Evolutionary conservation across 2,113 vertebrate genomes (phyloP).

Genomic region (Platysternon megacephalum): DNA sequence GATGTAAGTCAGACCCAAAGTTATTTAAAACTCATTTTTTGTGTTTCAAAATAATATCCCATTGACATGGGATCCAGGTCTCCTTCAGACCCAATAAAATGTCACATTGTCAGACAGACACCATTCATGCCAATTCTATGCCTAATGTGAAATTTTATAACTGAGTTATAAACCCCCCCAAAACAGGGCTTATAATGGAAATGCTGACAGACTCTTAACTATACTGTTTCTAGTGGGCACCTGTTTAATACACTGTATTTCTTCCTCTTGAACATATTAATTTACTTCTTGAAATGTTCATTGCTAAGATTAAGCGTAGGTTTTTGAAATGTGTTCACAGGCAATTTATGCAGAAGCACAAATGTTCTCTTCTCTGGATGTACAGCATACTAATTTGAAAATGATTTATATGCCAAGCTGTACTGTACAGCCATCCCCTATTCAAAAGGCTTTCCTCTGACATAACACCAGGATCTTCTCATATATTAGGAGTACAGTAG

Average conservation of each 20-base stretch:
- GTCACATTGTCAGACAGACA: slow-evolving; percentile 77
- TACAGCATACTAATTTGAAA: slow-evolving; percentile 84
- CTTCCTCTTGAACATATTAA: slow-evolving; percentile 84
- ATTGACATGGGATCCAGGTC: slow-evolving; percentile 74
- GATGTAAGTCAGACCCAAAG: slow-evolving; percentile 59
- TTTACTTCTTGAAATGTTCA: slow-evolving; percentile 86
- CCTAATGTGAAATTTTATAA: slow-evolving; percentile 80
- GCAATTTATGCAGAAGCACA: slow-evolving; percentile 84
- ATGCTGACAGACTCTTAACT: slow-evolving; percentile 81
- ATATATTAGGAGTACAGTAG: slow-evolving; percentile 67
- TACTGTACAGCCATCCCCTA: slow-evolving; percentile 76
- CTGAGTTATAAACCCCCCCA: slow-evolving; percentile 82
- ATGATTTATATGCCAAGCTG: slow-evolving; percentile 71
- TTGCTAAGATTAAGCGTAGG: slow-evolving; percentile 83
- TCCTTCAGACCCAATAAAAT: slow-evolving; percentile 79
- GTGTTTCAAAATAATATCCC: slow-evolving; percentile 75
- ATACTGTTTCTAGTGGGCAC: slow-evolving; percentile 79
- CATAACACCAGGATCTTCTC: slow-evolving; percentile 75
- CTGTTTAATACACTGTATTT: slow-evolving; percentile 83
- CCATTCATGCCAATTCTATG: slow-evolving; percentile 73
- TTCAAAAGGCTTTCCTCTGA: slow-evolving; percentile 80
- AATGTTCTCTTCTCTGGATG: slow-evolving; percentile 81
- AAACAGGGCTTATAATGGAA: slow-evolving; percentile 78
- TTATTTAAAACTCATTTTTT: slow-evolving; percentile 77
- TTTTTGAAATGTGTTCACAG: slow-evolving; percentile 84